Base-by-base conservation (phyloP, 2,797 vertebrate species). In the Leptoclinus maculatus region DNA sequence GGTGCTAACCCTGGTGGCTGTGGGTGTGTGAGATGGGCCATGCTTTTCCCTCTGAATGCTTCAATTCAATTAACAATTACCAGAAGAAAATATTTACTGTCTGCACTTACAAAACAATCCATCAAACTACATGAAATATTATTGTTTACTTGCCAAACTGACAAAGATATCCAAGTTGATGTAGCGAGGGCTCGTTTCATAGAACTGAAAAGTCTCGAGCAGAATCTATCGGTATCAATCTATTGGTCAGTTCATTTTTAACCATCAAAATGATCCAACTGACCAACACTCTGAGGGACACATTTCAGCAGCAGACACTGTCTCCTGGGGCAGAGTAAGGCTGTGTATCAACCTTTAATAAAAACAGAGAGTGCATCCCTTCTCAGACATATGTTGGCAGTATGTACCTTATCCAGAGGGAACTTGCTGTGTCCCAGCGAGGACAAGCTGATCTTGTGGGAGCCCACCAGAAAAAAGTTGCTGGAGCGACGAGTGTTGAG, bases 391-490 rank as follows among this genome's bases (percentile, higher is more conserved):
- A 57, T 2, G 23, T 4, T 1, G 32, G 5, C 11, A 17, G 29
- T 9, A 41, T 21, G 80, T 83, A 96, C 96, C 95, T 96, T 96
- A 64, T 96, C 95, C 70, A 96, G 84, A 13, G 93, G 92, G 83
- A 96, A 96, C 87, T 95, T 95, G 77, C 79, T 90, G 83, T 91
- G 92, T 66, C 95, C 95, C 83, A 96, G 87, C 3, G 96, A 96
- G 70, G 93, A 86, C 80, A 96, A 75, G 1, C 92, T 94, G 83
- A 96, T 90, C 83, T 94, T 95, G 69, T 96, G 93, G 13, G 95
- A 96, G 10, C 96, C 96, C 38, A 96, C 96, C 38, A 96, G 90
- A 70, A 84, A 81, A 25, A 96, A 96, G 88, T 93, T 95, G 87
- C 96, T 96, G 86, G 94, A 90, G 63, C 95, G 93, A 1, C 91